A percentile compares a stretch with the other conserved stretches of the same genome.
Evolutionary conservation across 1,140 invertebrate species (phyloP).

Genomic region (Spodoptera frugiperda): DNA sequence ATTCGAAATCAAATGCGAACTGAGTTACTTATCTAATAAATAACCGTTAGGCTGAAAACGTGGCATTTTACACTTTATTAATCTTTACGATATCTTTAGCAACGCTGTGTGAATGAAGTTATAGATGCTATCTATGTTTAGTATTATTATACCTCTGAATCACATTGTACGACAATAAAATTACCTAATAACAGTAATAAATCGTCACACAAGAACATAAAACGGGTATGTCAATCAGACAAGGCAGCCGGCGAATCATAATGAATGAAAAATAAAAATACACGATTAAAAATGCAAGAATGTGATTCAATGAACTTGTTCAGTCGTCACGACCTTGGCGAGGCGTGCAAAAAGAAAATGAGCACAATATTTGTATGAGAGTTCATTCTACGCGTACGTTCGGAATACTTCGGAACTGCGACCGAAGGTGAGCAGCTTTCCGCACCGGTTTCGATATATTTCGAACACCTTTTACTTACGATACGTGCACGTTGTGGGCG

Average conservation of each 20-base stretch:
- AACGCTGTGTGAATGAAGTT: constrained; percentile 26
- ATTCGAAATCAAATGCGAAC: constrained; percentile 17
- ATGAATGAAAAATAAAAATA: constrained; percentile 55
- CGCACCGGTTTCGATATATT: constrained; percentile 35
- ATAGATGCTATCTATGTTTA: constrained; percentile 22
- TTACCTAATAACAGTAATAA: constrained; percentile 31
- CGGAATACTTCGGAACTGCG: constrained; percentile 57
- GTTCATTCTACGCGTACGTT: constrained; percentile 53
- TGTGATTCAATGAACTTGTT: constrained; percentile 61
- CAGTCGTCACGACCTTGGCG: constrained; percentile 63
- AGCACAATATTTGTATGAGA: constrained; percentile 56
- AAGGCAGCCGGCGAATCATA: constrained; percentile 18
- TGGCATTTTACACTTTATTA: constrained; percentile 21
- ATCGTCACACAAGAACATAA: constrained; percentile 27
- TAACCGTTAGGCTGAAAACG: constrained; percentile 11
- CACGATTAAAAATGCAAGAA: constrained; percentile 53
- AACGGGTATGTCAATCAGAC: constrained; percentile 12
- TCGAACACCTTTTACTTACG: constrained; percentile 39
- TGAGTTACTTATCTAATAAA: constrained; percentile 36
- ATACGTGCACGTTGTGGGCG: constrained; percentile 49
- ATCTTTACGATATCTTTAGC: constrained; percentile 25
- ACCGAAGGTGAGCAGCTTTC: constrained; percentile 75
- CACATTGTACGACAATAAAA: constrained; percentile 23
- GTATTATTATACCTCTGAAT: constrained; percentile 14
- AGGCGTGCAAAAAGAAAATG: constrained; percentile 55